Conservation (phyloP, 1,140 invertebrate species). For the Drosophila tristis region DNA sequence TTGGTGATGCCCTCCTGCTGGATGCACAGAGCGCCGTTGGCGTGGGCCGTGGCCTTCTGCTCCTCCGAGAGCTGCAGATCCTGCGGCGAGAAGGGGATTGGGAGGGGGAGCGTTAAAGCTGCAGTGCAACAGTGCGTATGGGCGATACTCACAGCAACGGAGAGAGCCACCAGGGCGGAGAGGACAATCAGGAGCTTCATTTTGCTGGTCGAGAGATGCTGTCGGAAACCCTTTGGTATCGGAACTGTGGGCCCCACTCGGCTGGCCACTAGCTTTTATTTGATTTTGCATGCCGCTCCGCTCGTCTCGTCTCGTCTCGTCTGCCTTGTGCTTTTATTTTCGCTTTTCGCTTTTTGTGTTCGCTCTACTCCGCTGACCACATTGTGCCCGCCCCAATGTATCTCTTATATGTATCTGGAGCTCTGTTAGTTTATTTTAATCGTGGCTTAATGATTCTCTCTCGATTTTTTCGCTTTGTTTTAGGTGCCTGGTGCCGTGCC, state of each 20-base stretch:
- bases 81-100: constrained; percentile 1
- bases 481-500: not conserved
- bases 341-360: constrained; percentile 27
- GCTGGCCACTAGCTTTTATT: constrained; percentile 61
- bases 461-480: constrained; percentile 5
- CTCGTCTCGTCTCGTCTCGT: not conserved
- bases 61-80: constrained; percentile 48
- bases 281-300: constrained; percentile 37
- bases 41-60: constrained; percentile 52
- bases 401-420: constrained; percentile 5
- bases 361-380: constrained; percentile 60
- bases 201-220: constrained; percentile 27
- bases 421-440: constrained; percentile 57
- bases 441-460: constrained; percentile 48
- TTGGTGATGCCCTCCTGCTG: constrained; percentile 70
- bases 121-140: not conserved
- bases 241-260: constrained; percentile 50
- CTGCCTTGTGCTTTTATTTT: constrained; percentile 47
- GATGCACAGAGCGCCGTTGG: constrained; percentile 37
- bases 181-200: constrained; percentile 70
- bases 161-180: constrained; percentile 48
- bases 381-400: constrained; percentile 21
- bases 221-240: constrained; percentile 31
- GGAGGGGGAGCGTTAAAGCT: too few species aligned
- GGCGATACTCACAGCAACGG: constrained; percentile 44